These are phyloP conservation scores for Patiria pectinifera DNA, from an alignment of 53 echinoderm and acorn worm genomes.

Conservation along the genomic window DNA sequence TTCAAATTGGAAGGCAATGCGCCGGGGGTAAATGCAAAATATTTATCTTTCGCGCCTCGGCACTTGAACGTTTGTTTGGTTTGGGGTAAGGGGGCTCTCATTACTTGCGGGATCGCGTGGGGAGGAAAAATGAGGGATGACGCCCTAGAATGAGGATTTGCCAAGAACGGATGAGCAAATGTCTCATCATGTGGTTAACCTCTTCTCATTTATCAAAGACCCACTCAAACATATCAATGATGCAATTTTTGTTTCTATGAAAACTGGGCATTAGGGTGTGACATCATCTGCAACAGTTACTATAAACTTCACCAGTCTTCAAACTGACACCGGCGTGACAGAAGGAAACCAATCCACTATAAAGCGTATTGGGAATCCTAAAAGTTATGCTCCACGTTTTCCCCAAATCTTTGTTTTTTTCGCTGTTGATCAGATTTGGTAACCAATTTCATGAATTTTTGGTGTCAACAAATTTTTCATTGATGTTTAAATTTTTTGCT, in stretches of 20 bases:
- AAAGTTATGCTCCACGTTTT: too few relatives aligned
- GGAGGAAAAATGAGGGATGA: slow-evolving; percentile 12
- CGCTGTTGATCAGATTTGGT: too few relatives aligned
- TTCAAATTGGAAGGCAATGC: slow-evolving; percentile 26
- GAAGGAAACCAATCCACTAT: too few relatives aligned
- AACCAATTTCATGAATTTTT: too few relatives aligned
- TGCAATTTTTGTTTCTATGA: neutral
- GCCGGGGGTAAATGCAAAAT: slow-evolving; percentile 27
- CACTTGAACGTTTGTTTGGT: slow-evolving; percentile 34
- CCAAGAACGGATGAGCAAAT: neutral
- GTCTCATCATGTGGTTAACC: neutral
- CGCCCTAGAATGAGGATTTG: neutral
- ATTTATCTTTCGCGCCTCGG: slow-evolving; percentile 55
- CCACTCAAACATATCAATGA: too few relatives aligned
- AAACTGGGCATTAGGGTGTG: neutral
- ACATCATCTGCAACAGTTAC: too few relatives aligned
- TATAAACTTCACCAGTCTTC: too few relatives aligned
- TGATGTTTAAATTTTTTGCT: too few relatives aligned
- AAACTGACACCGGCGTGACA: too few relatives aligned
- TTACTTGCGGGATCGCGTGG: neutral
- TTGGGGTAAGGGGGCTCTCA: neutral
- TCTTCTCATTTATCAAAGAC: neutral
- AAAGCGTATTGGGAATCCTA: too few relatives aligned
- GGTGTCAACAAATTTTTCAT: too few relatives aligned
- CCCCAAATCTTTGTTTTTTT: too few relatives aligned